phyloP scores from a whole-genome alignment of 2,888 invertebrate genomes.

The Ptychoptera contaminata region DNA sequence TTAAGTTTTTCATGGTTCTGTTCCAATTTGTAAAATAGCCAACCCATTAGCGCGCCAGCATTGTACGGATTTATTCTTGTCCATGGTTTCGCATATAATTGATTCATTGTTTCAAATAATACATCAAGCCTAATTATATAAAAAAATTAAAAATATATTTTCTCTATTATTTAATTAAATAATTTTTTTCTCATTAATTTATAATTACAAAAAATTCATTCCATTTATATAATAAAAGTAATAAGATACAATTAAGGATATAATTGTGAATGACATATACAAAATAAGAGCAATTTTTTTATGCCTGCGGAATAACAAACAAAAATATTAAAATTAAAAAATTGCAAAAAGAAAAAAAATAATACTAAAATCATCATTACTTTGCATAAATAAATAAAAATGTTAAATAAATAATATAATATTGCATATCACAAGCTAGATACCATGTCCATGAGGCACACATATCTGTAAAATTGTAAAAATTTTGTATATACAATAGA shows the following conservation, averaged over 20 bases:
- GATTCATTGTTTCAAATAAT: conserved; percentile 18
- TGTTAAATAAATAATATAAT: conserved; percentile 16
- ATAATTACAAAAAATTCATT: neutral
- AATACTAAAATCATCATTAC: conserved; percentile 14
- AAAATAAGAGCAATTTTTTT: neutral
- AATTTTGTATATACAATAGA: conserved; percentile 18
- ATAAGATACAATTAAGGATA: neutral
- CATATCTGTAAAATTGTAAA: conserved; percentile 17
- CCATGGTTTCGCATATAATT: conserved; percentile 21
- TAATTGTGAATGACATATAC: neutral
- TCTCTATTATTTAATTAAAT: neutral
- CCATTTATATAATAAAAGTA: neutral
- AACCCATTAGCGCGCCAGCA: conserved; percentile 20
- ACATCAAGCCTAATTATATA: conserved; percentile 18
- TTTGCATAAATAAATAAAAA: conserved; percentile 18
- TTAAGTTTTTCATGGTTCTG: no score
- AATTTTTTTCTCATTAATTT: neutral
- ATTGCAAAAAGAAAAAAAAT: no score
- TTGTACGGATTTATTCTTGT: conserved; percentile 20
- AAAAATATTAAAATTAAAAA: no score
- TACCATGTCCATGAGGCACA: conserved; percentile 23
- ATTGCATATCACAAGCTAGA: conserved; percentile 22
- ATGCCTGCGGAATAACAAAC: no score
- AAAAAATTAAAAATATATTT: neutral
- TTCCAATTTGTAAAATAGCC: conserved; percentile 14